Evolutionary conservation across 2,888 invertebrate species (phyloP), one percentile per base, ranked within the genome.

Genomic region (Troides oblongomaculatus): DNA sequence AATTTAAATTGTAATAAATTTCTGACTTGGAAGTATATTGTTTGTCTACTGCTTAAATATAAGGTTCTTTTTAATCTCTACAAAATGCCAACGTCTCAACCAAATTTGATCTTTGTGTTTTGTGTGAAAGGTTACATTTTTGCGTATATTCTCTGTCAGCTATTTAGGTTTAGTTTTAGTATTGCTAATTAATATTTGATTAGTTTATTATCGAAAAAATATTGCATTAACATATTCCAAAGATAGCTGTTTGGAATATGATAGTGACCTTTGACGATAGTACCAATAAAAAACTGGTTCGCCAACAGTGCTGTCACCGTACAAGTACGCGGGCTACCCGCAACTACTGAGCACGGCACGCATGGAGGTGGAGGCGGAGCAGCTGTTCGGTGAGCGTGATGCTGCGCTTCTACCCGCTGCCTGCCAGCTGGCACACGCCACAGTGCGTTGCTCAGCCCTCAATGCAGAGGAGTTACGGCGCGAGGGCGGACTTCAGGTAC

Each of bases 261-360:
- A 25, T 25, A 25, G 25, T 25, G 25, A 4, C 53, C 14, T 12
- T 53, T 14, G 14, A 14, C 5, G n/a, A 53, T 53, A 14, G 14
- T 53, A 53, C 1, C 14, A 53, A n/a, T 53, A n/a, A 53, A 12
- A 6, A 53, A 39, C 10, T 39, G 7, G 8, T 39, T 39, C 39
- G 10, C 39, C 39, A 1, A 2, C 60, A 96, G 98, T 97, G 72
- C 92, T 99, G 57, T 95, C 97, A 68, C 99, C 99, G 0, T 99
- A 99, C 92, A 99, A 99, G 87, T 99, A 99, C 92, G 98, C 99
- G 70, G 99, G 99, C 17, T 99, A 99, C 93, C 98, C 98, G 0
- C 98, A 98, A 90, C 93, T 99, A 30, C 97, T 99, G 66, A 97
- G 98, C 87, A 99, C 99, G 3, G 98, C 99, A 74, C 95, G 96